These are phyloP conservation scores for Eciton burchellii DNA, from an alignment of 1,140 invertebrate species.

Conservation along the genomic window DNA sequence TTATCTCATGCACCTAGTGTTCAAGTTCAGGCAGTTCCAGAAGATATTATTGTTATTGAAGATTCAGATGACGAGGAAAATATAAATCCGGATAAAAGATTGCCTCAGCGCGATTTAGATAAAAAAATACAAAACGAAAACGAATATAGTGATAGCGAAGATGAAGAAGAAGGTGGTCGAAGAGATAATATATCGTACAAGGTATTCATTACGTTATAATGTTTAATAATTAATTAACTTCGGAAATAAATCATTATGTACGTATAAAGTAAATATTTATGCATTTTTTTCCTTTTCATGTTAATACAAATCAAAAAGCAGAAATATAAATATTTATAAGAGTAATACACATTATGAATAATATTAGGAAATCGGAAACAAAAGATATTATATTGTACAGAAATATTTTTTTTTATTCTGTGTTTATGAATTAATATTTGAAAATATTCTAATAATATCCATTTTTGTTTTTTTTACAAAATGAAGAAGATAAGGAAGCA, in stretches of 20 bases:
- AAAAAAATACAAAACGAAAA: slow-evolving; percentile 98
- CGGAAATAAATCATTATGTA: no score
- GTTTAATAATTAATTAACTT: slow-evolving; percentile 3
- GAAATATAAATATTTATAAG: slow-evolving; percentile 5
- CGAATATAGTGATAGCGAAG: slow-evolving; percentile 98
- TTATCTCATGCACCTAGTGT: slow-evolving; percentile 99
- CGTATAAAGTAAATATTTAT: no score
- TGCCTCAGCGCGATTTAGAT: slow-evolving; percentile 95
- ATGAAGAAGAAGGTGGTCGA: slow-evolving; percentile 94
- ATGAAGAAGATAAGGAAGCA: slow-evolving; percentile 88
- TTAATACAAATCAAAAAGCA: neutral
- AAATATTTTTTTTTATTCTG: slow-evolving; percentile 53
- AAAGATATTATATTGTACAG: slow-evolving; percentile 82
- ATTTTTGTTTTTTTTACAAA: slow-evolving; percentile 82
- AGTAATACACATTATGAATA: slow-evolving; percentile 14
- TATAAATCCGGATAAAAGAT: slow-evolving; percentile 95
- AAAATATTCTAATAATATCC: slow-evolving; percentile 85
- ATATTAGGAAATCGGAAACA: slow-evolving; percentile 86
- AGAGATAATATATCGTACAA: slow-evolving; percentile 94
- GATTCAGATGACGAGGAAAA: slow-evolving; percentile 97
- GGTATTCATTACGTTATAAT: slow-evolving; percentile 76
- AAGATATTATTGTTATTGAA: slow-evolving; percentile 93
- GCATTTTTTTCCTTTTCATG: no score
- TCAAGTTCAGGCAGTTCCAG: slow-evolving; percentile 97
- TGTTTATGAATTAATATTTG: slow-evolving; percentile 36